These are phyloP conservation scores for Peromyscus melanophrys DNA, from an alignment of 2,797 vertebrate genomes.

Conservation along the genomic window DNA sequence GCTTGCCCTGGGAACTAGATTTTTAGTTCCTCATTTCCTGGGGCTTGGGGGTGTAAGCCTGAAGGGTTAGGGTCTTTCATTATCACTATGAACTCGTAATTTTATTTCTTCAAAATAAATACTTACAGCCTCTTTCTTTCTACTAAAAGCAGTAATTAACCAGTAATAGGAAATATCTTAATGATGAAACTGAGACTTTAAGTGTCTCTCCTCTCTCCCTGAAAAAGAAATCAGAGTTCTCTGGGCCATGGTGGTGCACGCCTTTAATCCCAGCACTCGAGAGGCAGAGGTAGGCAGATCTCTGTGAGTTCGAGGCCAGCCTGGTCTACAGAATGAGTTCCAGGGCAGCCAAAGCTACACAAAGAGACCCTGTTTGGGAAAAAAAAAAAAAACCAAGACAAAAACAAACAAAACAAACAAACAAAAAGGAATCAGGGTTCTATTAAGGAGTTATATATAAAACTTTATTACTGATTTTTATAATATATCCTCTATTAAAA, in stretches of 20 bases:
- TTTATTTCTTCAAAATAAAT: neutral
- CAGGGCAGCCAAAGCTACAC: neutral
- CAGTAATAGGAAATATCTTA: neutral
- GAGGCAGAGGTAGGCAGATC: neutral
- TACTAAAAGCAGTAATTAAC: neutral
- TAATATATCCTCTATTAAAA: neutral
- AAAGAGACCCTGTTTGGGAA: neutral
- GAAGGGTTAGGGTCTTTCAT: neutral
- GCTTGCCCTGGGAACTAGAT: no score
- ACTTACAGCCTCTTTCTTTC: neutral
- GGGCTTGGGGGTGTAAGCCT: no score
- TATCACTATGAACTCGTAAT: neutral
- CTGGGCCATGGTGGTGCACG: neutral
- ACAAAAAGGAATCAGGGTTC: neutral
- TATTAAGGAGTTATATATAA: neutral
- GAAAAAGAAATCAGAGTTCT: neutral
- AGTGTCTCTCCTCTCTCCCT: slow-evolving; percentile 12
- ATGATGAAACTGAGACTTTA: neutral
- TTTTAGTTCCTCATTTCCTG: no score
- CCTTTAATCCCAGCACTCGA: neutral
- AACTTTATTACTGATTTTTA: neutral
- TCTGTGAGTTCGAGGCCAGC: neutral
- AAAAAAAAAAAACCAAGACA: neutral
- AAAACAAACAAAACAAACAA: no score
- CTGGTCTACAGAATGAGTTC: no score